phyloP scores from a whole-genome alignment of 2,113 vertebrate genomes.

The Piprites chloris region DNA sequence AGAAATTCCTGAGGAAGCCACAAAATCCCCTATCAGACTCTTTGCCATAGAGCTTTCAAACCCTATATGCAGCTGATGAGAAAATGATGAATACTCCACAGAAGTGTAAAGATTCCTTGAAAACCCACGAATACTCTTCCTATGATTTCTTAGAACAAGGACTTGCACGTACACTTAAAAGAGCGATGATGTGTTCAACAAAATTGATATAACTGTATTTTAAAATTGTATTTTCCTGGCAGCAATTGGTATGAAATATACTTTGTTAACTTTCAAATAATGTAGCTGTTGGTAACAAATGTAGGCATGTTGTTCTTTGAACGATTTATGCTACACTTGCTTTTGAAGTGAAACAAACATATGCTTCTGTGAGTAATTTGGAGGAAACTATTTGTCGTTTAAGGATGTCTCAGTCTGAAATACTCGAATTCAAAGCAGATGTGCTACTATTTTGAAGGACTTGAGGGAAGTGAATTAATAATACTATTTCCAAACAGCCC shows the following conservation, averaged over 20 bases:
- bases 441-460: constrained; percentile 47
- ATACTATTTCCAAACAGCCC: constrained; percentile 26
- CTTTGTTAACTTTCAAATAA: not conserved
- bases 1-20: not conserved
- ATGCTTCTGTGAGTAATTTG: constrained; percentile 4
- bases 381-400: constrained; percentile 40
- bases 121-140: not conserved
- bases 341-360: constrained; percentile 5
- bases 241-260: not conserved
- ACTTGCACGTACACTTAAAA: not conserved
- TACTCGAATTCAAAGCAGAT: constrained; percentile 21
- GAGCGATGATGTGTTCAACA: not conserved
- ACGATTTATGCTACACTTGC: constrained; percentile 3
- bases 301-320: not conserved
- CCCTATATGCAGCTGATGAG: not conserved
- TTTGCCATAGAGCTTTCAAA: not conserved
- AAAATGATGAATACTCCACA: not conserved
- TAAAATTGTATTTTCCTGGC: not conserved
- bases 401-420: constrained; percentile 24
- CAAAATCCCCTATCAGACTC: not conserved
- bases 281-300: constrained; percentile 3
- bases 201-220: not conserved
- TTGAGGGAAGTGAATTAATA: constrained; percentile 48
- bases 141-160: not conserved
- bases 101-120: not conserved